Evolutionary conservation across 2,113 vertebrate genomes (phyloP), one percentile per base, ranked within the genome.

Genomic region (Hemicordylus capensis): DNA sequence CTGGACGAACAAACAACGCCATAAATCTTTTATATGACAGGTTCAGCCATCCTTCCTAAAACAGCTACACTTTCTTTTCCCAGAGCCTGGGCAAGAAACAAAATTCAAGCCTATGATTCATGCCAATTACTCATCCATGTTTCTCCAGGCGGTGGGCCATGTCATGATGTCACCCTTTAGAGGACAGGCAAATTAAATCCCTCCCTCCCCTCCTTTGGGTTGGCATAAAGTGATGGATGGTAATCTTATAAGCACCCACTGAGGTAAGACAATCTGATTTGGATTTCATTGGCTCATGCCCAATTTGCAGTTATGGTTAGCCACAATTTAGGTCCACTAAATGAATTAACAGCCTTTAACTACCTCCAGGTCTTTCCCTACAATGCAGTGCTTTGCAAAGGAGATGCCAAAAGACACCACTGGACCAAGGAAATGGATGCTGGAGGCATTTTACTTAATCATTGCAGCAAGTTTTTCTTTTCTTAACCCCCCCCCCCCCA

Each of bases 101-200:
- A 89, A 88, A 87, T 76, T 31, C 75, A 82, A 80, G 69, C 14
- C 3, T 80, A 80, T 91, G 89, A 93, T 92, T 93, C 91, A 93
- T 31, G 22, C 89, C 76, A 90, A 88, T 94, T 93, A 93, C 93
- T 94, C 90, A 92, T 72, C 80, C 81, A 78, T 90, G 91, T 84
- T 79, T 83, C 59, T 75, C 82, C 58, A 87, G 72, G 69, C 87
- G 67, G 61, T 77, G 81, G 86, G 89, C 84, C 58, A 83, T 76
- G 26, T 75, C 79, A 89, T 88, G 86, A 85, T 91, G 80, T 66
- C 91, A 81, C 84, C 78, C 87, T 92, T 84, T 74, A 77, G 89
- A 83, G 91, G 76, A 93, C 54, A 88, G 73, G 83, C 85, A 76
- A 91, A 81, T 92, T 90, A 93, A 91, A 87, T 85, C 46, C 46